Base-by-base conservation (phyloP, 2,797 vertebrate species). In the Delichon dasypus region DNA sequence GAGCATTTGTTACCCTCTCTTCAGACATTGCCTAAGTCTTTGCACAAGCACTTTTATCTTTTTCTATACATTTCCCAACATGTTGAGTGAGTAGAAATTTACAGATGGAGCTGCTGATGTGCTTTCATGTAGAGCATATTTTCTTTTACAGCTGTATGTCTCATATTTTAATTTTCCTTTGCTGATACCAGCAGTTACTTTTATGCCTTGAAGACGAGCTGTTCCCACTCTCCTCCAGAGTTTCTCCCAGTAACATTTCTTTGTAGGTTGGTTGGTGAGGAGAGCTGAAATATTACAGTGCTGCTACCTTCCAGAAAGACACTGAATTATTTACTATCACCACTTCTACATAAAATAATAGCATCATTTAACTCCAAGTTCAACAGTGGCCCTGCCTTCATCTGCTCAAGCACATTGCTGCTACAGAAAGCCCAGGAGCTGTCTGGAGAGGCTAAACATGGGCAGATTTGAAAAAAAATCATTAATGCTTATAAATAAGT, bases 51-150 rank as follows among this genome's bases (percentile, higher is more conserved):
- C 81, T 93, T 96, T 96, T 84, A 92, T 94, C 73, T 90, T 73
- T 95, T 90, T 73, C 83, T 81, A 32, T 89, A 84, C 30, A 26
- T 87, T 96, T 96, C 42, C 70, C 79, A 57, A 45, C 25, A 22
- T 20, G 60, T 83, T 89, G 82, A 34, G 76, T 66, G 81, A 95
- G 73, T 80, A 36, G 64, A 91, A 94, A 89, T 86, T 89, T 95
- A 88, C 14, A 73, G 88, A 90, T 91, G 74, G 54, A 89, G 67
- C 53, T 93, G 81, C 53, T 89, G 91, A 89, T 90, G 67, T 86
- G 85, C 68, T 97, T 95, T 96, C 82, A 95, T 70, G 71, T 93
- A 90, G 54, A 95, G 54, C 30, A 57, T 76, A 81, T 94, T 95
- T 96, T 94, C 44, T 93, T 96, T 88, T 93, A 88, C 75, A 93